Evolutionary conservation across 2,797 vertebrate species (phyloP), one percentile per base, ranked within the genome.

Genomic region (Hapalemur alaotrensis): DNA sequence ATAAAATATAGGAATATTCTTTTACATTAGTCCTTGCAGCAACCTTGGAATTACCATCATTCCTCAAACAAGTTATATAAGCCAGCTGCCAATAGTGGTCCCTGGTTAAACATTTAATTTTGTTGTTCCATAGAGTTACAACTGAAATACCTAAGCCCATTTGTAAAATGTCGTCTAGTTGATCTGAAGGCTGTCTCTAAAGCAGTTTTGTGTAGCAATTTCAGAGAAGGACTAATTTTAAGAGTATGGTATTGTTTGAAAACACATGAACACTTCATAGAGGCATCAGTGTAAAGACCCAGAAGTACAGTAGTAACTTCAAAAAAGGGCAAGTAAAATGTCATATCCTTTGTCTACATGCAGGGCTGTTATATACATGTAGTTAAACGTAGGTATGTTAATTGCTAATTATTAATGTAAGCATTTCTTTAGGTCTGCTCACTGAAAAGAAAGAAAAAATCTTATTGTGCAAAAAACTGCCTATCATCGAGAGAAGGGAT

Each of bases 51-150:
- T 91, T 78, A 87, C 25, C 15, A 92, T n/a, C 7, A 72, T 84
- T 87, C 20, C 84, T 95, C 65, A 59, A 86, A 94, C 15, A 59
- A 84, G 25, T 89, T 82, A 80, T 14, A 23, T 59, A 80, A 96
- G 43, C 52, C 52, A 93, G 48, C 59, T 87, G 41, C 61, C 59
- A 88, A 25, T 3, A 65, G 50, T 13, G 8, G 38, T 63, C 70
- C 72, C 30, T 57, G 43, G n/a, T 43, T 89, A 83, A 95, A 92
- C 30, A 89, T 81, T 67, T 79, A 67, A 82, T 72, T 93, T 73
- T 96, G 65, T 59, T 63, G n/a, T 86, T 38, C 5, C 57, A 43
- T 23, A n/a, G 48, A 69, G 7, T 92, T 78, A 78, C 15, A 41
- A 82, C 30, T n/a, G 50, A 88, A 72, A 79, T 50, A 75, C 15